A percentile compares a stretch with the other conserved stretches of the same genome.
Conservation (phyloP, 2,797 vertebrate genomes). For the Dendrocincla tyrannina region DNA sequence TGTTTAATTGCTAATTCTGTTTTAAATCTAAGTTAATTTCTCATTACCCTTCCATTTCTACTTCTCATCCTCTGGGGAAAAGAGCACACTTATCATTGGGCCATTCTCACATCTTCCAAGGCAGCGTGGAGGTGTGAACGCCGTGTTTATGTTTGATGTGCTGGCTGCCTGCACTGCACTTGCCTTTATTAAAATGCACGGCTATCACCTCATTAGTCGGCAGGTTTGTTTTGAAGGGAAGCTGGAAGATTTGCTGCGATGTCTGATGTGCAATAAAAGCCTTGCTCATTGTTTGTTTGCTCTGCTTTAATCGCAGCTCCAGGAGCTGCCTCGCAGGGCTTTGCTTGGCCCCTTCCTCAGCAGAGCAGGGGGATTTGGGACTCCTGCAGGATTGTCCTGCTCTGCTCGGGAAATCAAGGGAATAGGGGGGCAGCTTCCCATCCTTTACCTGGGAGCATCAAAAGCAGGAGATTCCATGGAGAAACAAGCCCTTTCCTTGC, state of each 20-base stretch:
- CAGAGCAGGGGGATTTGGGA: not conserved
- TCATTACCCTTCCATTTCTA: conserved; percentile 73
- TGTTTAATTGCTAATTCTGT: conserved; percentile 68
- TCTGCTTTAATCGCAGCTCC: conserved; percentile 29
- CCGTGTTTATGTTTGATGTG: conserved; percentile 76
- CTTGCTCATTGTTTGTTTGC: conserved; percentile 70
- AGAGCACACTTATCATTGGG: conserved; percentile 73
- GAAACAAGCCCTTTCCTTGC: not conserved
- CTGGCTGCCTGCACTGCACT: conserved; percentile 65
- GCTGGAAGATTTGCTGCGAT: conserved; percentile 66
- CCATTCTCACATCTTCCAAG: conserved; percentile 76
- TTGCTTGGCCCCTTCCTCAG: not conserved
- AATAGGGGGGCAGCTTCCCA: not conserved
- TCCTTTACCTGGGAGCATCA: not conserved
- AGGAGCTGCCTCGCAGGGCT: not conserved
- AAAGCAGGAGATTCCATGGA: not conserved
- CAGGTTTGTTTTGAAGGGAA: conserved; percentile 76
- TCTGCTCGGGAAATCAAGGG: not conserved
- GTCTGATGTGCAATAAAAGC: conserved; percentile 61
- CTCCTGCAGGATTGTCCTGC: not conserved
- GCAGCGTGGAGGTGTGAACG: conserved; percentile 77
- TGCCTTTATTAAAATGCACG: conserved; percentile 74
- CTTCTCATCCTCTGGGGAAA: conserved; percentile 75
- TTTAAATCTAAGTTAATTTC: conserved; percentile 74
- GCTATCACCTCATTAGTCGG: conserved; percentile 79